Base-by-base conservation (phyloP, 1,140 invertebrate species). In the Drosophila teissieri region DNA sequence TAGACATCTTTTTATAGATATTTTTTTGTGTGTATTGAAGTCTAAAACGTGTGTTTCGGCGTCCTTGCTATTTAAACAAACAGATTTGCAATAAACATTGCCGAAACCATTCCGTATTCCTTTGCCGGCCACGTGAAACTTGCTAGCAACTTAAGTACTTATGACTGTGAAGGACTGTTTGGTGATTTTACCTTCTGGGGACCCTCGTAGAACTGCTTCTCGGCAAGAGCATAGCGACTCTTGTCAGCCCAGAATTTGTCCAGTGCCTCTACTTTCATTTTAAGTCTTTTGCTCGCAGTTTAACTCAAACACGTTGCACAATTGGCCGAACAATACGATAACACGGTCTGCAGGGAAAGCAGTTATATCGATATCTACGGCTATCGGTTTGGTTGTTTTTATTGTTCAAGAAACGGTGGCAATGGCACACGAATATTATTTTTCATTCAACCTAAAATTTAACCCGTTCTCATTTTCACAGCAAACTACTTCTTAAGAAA, bases 221-320 rank as follows among this genome's bases (percentile, higher is more conserved):
- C 94, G 11, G 94, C 94, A 79, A 93, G 92, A 69, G 94, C 93
- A 83, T 93, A 94, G 14, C 92, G 93, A 40, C 85, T 90, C 76
- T 94, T 94, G 34, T 94, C 93, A 57, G 93, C 90, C 94, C 94
- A 95, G 45, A 94, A 90, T 42, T 91, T 92, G 74, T 94, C 93
- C 44, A 55, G 49, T 48, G 44, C 64, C 55, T 67, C 65, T 37
- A 78, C 45, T 39, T 53, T 60, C 68, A 82, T 77, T 15, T 77
- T 75, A 34, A 58, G 40, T 44, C 22, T 17, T 15, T 31, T 34
- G 53, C 14, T 44, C 19, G 14, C 36, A 7, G 4, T 2, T 19
- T 36, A 3, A 8, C 34, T 45, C 31, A 77, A 45, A 60, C 64
- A 56, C 44, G 56, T 68, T 45, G 44, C 24, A 65, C 34, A 67